Base-by-base conservation (phyloP, 2,113 vertebrate species). In the Bubo bubo region DNA sequence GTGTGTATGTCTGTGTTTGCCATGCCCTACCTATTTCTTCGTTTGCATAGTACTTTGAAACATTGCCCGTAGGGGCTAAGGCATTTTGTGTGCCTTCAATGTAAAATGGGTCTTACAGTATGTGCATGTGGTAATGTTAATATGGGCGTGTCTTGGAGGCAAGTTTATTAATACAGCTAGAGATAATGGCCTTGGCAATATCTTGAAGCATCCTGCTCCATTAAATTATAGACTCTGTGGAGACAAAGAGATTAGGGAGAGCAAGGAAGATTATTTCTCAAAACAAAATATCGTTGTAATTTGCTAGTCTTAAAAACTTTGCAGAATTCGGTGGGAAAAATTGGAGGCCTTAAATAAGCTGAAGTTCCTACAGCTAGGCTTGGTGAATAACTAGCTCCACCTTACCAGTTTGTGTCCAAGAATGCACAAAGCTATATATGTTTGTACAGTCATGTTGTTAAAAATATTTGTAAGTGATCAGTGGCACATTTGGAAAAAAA, bases 171-270 rank as follows among this genome's bases (percentile, higher is more conserved):
- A 96, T 82, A 83, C 87, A 62, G 23, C 84, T 28, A 8, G 56
- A 96, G 91, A 93, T 97, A 96, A 97, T 96, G 95, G 79, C 64
- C 87, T 88, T 95, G 89, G 93, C 85, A 96, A 37, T 92, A 93
- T 95, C 81, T 94, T 13, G 89, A 90, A 90, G 89, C 87, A 92
- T 92, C 91, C 56, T 88, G 81, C 66, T 95, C 75, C 41, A 72
- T 86, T 95, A 95, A 93, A 93, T 96, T 94, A 96, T 84, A 95
- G 94, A 97, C 95, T 96, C 74, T 6, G 59, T 94, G 95, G 93
- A 93, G 92, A 92, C 93, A 84, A 94, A 96, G 95, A 95, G 96
- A 95, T 94, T 96, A 95, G 79, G 73, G 62, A 96, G 41, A 82
- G 45, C 71, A 88, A 62, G 79, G 80, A 75, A 95, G 70, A 95